Evolutionary conservation across 2,113 vertebrate genomes (phyloP).

Genomic region (Cyanistes caeruleus): DNA sequence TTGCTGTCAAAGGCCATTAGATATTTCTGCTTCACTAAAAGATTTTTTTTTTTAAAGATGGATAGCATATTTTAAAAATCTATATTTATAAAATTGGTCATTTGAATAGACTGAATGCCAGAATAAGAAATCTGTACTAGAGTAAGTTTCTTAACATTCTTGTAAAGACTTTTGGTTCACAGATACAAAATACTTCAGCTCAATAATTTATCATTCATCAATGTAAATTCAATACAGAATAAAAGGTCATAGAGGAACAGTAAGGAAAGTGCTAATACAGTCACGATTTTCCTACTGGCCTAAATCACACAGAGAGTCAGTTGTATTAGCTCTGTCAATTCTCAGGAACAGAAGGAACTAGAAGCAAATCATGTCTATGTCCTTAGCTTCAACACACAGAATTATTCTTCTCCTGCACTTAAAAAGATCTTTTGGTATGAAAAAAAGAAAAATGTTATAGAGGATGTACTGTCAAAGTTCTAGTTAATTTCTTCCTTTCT

Average conservation of each 20-base stretch:
- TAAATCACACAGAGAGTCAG: background rate
- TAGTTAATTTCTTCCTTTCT: background rate
- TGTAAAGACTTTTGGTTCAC: background rate
- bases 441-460: background rate
- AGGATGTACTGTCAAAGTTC: background rate
- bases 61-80: background rate
- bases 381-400: background rate
- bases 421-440: background rate
- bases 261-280: background rate
- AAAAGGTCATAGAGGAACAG: background rate
- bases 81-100: background rate
- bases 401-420: background rate
- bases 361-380: background rate
- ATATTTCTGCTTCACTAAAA: background rate
- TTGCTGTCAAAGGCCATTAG: background rate
- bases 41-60: background rate
- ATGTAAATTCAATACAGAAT: background rate
- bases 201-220: background rate
- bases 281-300: background rate
- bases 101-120: background rate
- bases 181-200: background rate
- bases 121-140: background rate
- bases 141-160: background rate
- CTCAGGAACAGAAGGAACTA: background rate
- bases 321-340: background rate